Conservation (phyloP, 2,797 vertebrate genomes). For the Tokudaia muenninki region DNA sequence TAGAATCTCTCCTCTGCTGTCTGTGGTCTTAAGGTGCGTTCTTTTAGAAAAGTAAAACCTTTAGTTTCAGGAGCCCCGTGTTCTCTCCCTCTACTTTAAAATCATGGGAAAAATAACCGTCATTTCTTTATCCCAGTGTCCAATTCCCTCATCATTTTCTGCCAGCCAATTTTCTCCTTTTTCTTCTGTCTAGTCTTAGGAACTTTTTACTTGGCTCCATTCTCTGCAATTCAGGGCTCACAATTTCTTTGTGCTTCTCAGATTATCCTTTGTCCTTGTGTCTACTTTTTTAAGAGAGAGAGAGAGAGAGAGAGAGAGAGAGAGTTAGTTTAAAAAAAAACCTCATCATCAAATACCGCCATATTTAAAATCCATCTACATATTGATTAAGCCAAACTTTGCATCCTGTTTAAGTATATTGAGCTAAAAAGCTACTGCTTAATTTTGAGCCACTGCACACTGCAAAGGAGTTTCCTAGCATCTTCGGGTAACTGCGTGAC, state of each 20-base stretch:
- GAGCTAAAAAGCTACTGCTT: constrained; percentile 50
- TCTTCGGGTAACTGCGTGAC: constrained; percentile 10
- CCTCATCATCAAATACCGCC: constrained; percentile 59
- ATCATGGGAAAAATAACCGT: constrained; percentile 78
- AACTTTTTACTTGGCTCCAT: constrained; percentile 76
- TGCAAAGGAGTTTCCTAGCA: constrained; percentile 39
- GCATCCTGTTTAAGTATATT: background rate
- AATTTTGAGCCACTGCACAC: background rate
- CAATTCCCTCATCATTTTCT: constrained; percentile 81
- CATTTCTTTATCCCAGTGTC: constrained; percentile 79
- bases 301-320: background rate
- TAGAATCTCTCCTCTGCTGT: constrained; percentile 50
- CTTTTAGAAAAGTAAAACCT: constrained; percentile 66
- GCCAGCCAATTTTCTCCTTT: constrained; percentile 81
- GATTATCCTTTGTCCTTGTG: constrained; percentile 75
- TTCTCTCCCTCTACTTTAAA: constrained; percentile 79
- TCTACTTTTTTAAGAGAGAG: constrained; percentile 69
- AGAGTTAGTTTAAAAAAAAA: background rate
- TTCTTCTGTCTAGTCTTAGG: constrained; percentile 69
- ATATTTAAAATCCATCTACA: constrained; percentile 59
- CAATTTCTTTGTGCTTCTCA: constrained; percentile 78
- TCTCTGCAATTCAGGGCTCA: constrained; percentile 78
- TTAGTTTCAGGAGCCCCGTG: constrained; percentile 73
- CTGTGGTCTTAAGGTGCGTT: constrained; percentile 56
- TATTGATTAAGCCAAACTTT: constrained; percentile 52